Evolutionary conservation across 2,888 invertebrate genomes (phyloP), one percentile per base, ranked within the genome.

Genomic region (Ichneumoninae sp.): DNA sequence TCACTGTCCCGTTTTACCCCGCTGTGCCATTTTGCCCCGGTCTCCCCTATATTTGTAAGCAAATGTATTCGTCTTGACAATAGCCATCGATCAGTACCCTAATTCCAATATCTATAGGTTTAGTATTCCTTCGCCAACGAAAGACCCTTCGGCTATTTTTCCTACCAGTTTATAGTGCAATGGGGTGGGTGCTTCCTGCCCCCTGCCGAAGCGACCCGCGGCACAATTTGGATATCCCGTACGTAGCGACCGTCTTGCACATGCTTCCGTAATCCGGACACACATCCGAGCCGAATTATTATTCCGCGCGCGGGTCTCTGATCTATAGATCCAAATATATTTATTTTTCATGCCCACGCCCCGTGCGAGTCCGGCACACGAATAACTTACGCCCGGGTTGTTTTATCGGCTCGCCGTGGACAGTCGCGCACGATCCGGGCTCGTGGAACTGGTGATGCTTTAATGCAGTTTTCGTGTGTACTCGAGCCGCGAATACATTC

Each of bases 31-130:
- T 19, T 19, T 19, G 19, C 19, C 19, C 19, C 19, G 19, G 19
- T 19, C 19, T 19, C 19, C 19, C 19, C 0, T 60, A 47, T 13
- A 47, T 47, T 47, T 1, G 13, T 16, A 3, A 0, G 5, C 16
- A 3, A 33, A 30, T 62, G 26, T 57, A 10, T 57, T 47, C 36
- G 36, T 57, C 33, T 44, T 47, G 50, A 52, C 77, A 60, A 40
- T 74, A 47, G 75, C 81, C 82, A 82, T 87, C 83, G 74, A 87
- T 87, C 85, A 86, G 80, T 36, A 44, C 66, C 36, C 79, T 86
- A 85, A 87, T 87, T 87, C 84, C 84, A 82, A 77, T 82, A 74
- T 76, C 44, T 54, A 44, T 70, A 62, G 52, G 69, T 22, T 57
- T 60, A 50, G 68, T 74, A 83, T 40, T 40, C 71, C 62, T 77